phyloP scores from a whole-genome alignment of 2,888 invertebrate genomes.

The Aleiodes leptofemur region DNA sequence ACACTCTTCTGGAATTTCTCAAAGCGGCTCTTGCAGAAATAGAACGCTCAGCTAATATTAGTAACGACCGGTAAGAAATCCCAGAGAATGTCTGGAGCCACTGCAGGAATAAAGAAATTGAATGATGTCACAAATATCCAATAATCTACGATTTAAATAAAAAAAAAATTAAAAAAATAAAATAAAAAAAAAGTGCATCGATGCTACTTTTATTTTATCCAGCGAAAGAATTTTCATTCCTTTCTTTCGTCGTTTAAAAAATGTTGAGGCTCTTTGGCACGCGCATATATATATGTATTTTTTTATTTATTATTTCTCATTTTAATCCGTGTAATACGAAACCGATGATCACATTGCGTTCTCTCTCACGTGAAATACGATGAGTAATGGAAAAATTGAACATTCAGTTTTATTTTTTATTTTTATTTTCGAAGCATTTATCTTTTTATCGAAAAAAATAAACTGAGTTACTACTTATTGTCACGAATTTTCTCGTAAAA shows the following conservation, averaged over 20 bases:
- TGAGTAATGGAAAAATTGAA: conserved; percentile 35
- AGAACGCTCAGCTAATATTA: conserved; percentile 27
- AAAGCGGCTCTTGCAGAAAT: conserved; percentile 16
- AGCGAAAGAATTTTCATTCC: background rate
- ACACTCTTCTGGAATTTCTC: conserved; percentile 3
- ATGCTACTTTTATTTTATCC: no score
- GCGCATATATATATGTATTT: background rate
- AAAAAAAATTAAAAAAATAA: no score
- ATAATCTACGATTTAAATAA: no score
- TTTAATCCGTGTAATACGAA: conserved; percentile 14
- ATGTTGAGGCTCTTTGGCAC: background rate
- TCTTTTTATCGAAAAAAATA: conserved; percentile 1
- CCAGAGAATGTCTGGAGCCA: conserved; percentile 13
- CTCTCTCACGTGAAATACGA: conserved; percentile 13
- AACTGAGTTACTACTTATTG: conserved; percentile 7
- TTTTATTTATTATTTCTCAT: conserved; percentile 1
- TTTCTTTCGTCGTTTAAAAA: background rate
- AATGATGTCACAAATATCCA: background rate
- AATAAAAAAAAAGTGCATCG: no score
- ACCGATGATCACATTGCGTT: conserved; percentile 22
- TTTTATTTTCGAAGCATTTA: background rate
- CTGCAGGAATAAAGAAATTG: background rate
- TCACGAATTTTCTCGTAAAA: conserved; percentile 5
- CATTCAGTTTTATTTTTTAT: background rate
- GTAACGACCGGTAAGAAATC: conserved; percentile 7